Base-by-base conservation (phyloP, 2,888 invertebrate species). In the Dryobotodes eremita region DNA sequence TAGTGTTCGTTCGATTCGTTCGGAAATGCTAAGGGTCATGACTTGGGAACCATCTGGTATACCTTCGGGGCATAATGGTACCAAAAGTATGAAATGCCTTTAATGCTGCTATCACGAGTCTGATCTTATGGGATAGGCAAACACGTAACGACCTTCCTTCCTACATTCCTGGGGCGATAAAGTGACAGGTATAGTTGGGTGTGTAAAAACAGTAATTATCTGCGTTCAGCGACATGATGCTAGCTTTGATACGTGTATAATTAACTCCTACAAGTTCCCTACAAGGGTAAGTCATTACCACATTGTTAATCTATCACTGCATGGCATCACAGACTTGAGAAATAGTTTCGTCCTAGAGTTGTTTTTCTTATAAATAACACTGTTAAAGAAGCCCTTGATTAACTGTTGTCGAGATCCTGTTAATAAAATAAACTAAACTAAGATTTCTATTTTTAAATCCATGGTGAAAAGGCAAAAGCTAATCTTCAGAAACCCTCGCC, bases 21-120 rank as follows among this genome's bases (percentile, higher is more conserved):
- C 77, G 64, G 57, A 88, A 90, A 90, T 90, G 90, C 75, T 87
- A 90, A 86, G 83, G 89, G 86, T 90, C 89, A 89, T 79, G 87
- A 77, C 82, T 84, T 85, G 79, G 76, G 75, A 86, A 87, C 84
- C 88, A 87, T 86, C 85, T 89, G 89, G 82, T 87, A 69, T 77
- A 61, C 81, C 85, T 87, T 72, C 77, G 48, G 77, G 80, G 68
- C 71, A n/a, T 71, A 75, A 74, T 77, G 73, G 80, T 81, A 78
- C 64, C 75, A 23, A 64, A 79, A 77, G 53, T 80, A 73, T 79
- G 55, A 79, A 78, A 72, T 78, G 70, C 71, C 64, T 72, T 65
- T 65, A 71, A 71, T 71, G 17, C 42, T 36, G 31, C 42, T 76
- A 79, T 77, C 82, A 85, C 78, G 88, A 82, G 13, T 65, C 59